phyloP scores from a whole-genome alignment of 2,113 vertebrate genomes.

The Dinomys branickii region DNA sequence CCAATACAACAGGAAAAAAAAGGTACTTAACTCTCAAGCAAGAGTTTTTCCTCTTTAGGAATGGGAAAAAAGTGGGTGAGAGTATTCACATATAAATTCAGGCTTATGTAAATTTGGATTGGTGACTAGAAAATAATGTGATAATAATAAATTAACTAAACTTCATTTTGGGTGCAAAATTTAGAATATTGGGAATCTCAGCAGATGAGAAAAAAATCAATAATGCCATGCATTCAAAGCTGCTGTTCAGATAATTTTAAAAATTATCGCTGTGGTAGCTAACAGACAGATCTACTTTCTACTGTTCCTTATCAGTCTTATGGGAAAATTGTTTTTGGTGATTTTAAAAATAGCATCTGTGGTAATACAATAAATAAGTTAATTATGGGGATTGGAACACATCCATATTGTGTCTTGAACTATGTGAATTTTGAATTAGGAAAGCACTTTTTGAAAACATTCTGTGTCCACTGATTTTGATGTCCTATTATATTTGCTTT shows the following conservation, averaged over 20 bases:
- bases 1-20: not conserved
- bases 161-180: conserved; percentile 33
- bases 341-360: not conserved
- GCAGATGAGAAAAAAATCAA: conserved; percentile 24
- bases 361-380: not conserved
- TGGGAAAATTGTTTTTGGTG: not conserved
- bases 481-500: conserved; percentile 12
- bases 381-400: not conserved
- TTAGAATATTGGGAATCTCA: not conserved
- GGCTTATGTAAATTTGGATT: conserved; percentile 30
- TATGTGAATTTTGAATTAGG: conserved; percentile 49
- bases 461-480: not conserved
- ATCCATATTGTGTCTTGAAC: not conserved
- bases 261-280: not conserved
- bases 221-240: not conserved
- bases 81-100: not conserved
- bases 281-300: conserved; percentile 4
- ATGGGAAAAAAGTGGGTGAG: not conserved
- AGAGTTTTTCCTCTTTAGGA: not conserved
- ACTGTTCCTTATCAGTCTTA: conserved; percentile 17
- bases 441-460: not conserved
- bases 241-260: not conserved
- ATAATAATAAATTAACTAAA: not conserved
- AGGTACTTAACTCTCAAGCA: not conserved
- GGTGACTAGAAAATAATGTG: not conserved